Conservation (phyloP, 64 coral and sea anemone genomes). For the Dendrophyllia cribrosa region DNA sequence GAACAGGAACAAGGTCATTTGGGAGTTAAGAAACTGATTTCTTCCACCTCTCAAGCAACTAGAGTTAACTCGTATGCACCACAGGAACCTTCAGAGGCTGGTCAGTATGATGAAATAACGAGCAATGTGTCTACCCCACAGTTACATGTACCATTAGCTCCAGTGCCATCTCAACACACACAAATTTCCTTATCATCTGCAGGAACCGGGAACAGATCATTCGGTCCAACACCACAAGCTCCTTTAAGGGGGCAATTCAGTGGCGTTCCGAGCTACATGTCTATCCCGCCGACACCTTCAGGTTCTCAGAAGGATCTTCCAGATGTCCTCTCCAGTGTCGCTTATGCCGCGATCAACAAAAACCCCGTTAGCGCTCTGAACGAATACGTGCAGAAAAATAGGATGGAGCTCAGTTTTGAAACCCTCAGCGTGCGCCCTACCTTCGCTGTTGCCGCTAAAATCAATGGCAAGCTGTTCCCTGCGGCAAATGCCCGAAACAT, state of each 20-base stretch:
- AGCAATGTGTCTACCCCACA: background rate
- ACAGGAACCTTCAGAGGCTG: background rate
- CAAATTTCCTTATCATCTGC: background rate
- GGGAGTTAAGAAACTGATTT: background rate
- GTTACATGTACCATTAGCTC: background rate
- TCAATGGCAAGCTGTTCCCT: slow-evolving; percentile 71
- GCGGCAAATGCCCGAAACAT: slow-evolving; percentile 77
- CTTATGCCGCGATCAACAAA: slow-evolving; percentile 91
- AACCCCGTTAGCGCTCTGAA: slow-evolving; percentile 96
- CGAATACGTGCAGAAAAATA: slow-evolving; percentile 96
- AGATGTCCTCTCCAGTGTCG: slow-evolving; percentile 74
- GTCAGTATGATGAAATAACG: background rate
- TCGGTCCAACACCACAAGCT: background rate
- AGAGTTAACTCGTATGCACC: background rate
- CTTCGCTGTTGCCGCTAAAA: slow-evolving; percentile 80
- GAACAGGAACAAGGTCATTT: background rate
- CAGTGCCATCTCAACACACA: background rate
- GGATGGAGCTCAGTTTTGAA: slow-evolving; percentile 77
- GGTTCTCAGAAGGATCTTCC: background rate
- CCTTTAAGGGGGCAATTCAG: background rate
- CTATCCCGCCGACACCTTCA: background rate
- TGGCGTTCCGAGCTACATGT: background rate
- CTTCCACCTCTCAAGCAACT: background rate
- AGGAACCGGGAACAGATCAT: background rate
- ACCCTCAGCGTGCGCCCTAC: slow-evolving; percentile 70